Percentiles rank a stretch among this genome's conserved stretches.
Conservation (phyloP, 23 tunicate species). For the Trididemnum clinides region DNA sequence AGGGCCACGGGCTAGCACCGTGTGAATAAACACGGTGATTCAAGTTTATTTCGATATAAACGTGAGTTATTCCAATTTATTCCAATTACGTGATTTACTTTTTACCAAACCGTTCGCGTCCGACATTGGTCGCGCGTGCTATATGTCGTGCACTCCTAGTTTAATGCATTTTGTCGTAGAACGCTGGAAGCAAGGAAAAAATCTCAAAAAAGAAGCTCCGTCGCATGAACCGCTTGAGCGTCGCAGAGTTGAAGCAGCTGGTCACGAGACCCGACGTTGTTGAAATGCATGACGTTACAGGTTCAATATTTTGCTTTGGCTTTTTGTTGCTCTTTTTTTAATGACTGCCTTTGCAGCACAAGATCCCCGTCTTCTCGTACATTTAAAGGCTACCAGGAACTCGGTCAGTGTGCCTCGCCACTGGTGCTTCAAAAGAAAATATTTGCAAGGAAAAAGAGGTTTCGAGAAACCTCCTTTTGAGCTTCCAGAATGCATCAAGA, state of each 20-base stretch:
- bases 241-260: slow-evolving; percentile 96
- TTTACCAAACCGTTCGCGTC: no score
- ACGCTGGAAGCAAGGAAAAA: slow-evolving; percentile 51
- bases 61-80: not conserved
- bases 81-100: no score
- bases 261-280: slow-evolving; percentile 95
- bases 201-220: slow-evolving; percentile 91
- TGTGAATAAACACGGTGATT: no score
- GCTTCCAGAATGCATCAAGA: slow-evolving; percentile 96
- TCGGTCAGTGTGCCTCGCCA: slow-evolving; percentile 97
- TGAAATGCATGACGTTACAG: slow-evolving; percentile 99
- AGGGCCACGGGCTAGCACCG: no score
- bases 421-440: slow-evolving; percentile 98
- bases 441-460: slow-evolving; percentile 96
- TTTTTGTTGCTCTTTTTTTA: not conserved
- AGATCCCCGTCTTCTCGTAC: slow-evolving; percentile 92
- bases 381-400: slow-evolving; percentile 93
- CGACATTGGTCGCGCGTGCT: no score
- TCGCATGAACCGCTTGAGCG: slow-evolving; percentile 84
- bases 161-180: slow-evolving; percentile 10
- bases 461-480: slow-evolving; percentile 97
- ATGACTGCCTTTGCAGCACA: slow-evolving; percentile 57
- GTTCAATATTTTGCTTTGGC: slow-evolving; percentile 1
- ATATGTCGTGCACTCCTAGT: no score
- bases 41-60: no score